Percentiles rank a stretch among this genome's conserved stretches.
Conservation (phyloP, 2,797 vertebrate genomes). For the Pristis pectinata region DNA sequence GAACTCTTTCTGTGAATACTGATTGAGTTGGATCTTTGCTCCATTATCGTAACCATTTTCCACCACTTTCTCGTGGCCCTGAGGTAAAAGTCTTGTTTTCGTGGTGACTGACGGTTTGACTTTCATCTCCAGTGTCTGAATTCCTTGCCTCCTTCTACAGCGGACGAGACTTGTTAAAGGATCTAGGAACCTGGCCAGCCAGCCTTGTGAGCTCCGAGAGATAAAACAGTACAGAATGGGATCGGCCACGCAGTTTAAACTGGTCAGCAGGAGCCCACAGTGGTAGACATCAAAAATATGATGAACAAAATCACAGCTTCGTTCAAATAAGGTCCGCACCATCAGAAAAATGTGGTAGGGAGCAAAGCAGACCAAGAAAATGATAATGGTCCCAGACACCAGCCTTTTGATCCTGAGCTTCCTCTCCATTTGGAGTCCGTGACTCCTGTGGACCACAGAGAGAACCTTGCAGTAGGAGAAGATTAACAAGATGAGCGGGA, state of each 20-base stretch:
- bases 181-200: conserved; percentile 60
- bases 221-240: conserved; percentile 89
- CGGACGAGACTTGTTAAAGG: conserved; percentile 57
- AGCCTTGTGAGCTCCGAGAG: conserved; percentile 77
- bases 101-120: not conserved
- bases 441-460: conserved; percentile 72
- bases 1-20: too few relatives aligned
- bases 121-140: too few relatives aligned
- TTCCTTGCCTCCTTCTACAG: conserved; percentile 42
- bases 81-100: not conserved
- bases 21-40: not conserved
- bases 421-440: conserved; percentile 76
- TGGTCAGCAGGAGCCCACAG: conserved; percentile 79
- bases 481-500: conserved; percentile 76
- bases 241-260: conserved; percentile 86
- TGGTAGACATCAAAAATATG: conserved; percentile 85
- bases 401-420: conserved; percentile 82
- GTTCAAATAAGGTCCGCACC: conserved; percentile 76
- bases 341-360: conserved; percentile 85
- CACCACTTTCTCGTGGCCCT: not conserved
- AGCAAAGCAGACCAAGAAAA: conserved; percentile 89
- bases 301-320: conserved; percentile 69
- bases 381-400: conserved; percentile 84
- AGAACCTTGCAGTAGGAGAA: conserved; percentile 79
- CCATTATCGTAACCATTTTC: not conserved